These are phyloP conservation scores for Muscicapa comitata DNA, from an alignment of 2,797 vertebrate species.

Conservation along the genomic window DNA sequence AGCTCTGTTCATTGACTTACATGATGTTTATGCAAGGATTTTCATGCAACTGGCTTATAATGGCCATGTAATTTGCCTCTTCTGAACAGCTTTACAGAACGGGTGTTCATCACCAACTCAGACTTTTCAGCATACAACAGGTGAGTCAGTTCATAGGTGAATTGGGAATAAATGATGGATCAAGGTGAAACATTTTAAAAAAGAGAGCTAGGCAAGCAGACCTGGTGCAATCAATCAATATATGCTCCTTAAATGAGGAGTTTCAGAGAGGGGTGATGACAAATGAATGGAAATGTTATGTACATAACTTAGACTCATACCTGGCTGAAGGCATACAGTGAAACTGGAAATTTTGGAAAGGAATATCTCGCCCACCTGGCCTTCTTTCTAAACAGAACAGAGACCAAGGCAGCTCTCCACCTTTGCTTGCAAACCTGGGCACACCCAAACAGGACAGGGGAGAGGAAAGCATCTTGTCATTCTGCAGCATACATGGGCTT, in stretches of 20 bases:
- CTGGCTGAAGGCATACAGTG: not conserved
- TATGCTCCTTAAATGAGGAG: conserved; percentile 27
- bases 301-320: conserved; percentile 18
- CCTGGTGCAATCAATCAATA: conserved; percentile 44
- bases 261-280: not conserved
- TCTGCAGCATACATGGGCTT: rapidly evolving
- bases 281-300: conserved; percentile 43
- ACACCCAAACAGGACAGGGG: not conserved
- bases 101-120: conserved; percentile 39
- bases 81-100: conserved; percentile 50
- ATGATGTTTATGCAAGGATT: conserved; percentile 66
- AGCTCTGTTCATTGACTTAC: conserved; percentile 60
- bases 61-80: conserved; percentile 63
- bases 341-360: conserved; percentile 31
- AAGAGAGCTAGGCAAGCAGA: not conserved
- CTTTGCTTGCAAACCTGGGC: not conserved
- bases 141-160: conserved; percentile 52
- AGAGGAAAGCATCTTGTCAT: not conserved
- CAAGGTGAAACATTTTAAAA: conserved; percentile 7
- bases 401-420: not conserved
- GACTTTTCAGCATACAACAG: conserved; percentile 53
- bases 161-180: conserved; percentile 50
- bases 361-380: not conserved
- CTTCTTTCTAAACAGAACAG: not conserved
- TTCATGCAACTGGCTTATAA: conserved; percentile 65